Conservation (phyloP, 2,888 invertebrate species). For the Clistopyga incitator region DNA sequence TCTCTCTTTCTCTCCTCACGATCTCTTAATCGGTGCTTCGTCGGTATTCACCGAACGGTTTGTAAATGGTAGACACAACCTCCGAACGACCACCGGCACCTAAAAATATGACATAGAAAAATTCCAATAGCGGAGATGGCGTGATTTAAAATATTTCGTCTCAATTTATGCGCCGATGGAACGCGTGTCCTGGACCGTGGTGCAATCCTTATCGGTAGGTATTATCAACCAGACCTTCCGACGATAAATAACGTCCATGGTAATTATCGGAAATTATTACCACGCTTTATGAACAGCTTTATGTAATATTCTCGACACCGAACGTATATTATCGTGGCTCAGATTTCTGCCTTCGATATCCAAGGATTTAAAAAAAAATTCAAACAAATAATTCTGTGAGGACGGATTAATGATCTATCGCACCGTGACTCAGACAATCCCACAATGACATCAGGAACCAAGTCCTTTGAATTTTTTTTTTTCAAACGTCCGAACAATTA, state of each 20-base stretch:
- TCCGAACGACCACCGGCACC: slow-evolving; percentile 1
- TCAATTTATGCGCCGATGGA: neutral
- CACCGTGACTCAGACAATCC: neutral
- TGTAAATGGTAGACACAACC: slow-evolving; percentile 29
- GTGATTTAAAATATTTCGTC: neutral
- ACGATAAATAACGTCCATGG: slow-evolving; percentile 64
- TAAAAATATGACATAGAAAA: neutral
- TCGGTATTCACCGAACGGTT: slow-evolving; percentile 34
- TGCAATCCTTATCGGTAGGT: slow-evolving; percentile 57
- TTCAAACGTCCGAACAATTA: too few species aligned
- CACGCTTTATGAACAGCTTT: slow-evolving; percentile 14
- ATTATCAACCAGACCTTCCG: slow-evolving; percentile 62
- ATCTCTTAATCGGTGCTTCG: slow-evolving; percentile 77
- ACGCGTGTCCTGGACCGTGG: slow-evolving; percentile 6
- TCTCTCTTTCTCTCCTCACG: slow-evolving; percentile 69
- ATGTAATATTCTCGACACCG: slow-evolving; percentile 51
- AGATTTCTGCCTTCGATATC: slow-evolving; percentile 57
- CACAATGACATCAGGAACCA: too few species aligned
- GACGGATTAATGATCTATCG: slow-evolving; percentile 57
- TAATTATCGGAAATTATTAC: slow-evolving; percentile 64
- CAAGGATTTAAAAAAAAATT: slow-evolving; percentile 5
- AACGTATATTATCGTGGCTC: slow-evolving; percentile 47
- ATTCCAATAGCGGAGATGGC: neutral
- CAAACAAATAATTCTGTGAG: slow-evolving; percentile 43
- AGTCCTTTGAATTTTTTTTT: too few species aligned